Evolutionary conservation across 2,797 vertebrate species (phyloP), one percentile per base, ranked within the genome.

Genomic region (Kryptopterus vitreolus): DNA sequence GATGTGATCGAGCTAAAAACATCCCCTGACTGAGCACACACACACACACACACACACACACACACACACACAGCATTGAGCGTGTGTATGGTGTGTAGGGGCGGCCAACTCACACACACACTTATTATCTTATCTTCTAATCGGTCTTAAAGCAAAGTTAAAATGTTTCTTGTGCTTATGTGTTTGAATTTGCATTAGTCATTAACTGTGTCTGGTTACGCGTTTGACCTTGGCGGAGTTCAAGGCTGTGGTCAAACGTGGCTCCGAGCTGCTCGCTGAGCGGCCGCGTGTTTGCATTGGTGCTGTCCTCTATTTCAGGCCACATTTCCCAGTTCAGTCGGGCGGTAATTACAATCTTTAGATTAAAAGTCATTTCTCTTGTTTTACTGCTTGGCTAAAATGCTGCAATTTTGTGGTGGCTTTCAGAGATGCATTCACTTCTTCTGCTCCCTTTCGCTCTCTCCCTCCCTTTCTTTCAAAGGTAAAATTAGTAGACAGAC

Each of bases 301-400:
- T 66, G 53, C 76, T 46, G 48, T 75, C 79, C 75, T 72, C 85
- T 86, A 87, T 87, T 91, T 92, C 86, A 90, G 89, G 90, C 86
- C 88, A 92, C 89, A 91, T 76, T 93, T 92, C 90, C 87, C 90
- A 93, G 89, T 87, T 86, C 88, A 87, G 90, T 87, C 88, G 89
- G 88, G 87, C 91, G 89, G 90, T 93, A 94, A 94, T 94, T 94
- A 93, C 90, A 93, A 90, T 91, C 89, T 92, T 87, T 71, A 90
- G 88, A 93, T 94, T 92, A 92, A 88, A 91, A 90, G 87, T 81
- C 53, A 22, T 88, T 92, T 90, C 84, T 89, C 85, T 84, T 83
- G 85, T 89, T 90, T 89, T 87, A 89, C 83, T 38, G 87, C 81
- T 86, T 87, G 87, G 87, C 88, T 90, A 84, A 92, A 93, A 91